Evolutionary conservation across 2,113 vertebrate genomes (phyloP).

Genomic region (Capreolus pygargus): DNA sequence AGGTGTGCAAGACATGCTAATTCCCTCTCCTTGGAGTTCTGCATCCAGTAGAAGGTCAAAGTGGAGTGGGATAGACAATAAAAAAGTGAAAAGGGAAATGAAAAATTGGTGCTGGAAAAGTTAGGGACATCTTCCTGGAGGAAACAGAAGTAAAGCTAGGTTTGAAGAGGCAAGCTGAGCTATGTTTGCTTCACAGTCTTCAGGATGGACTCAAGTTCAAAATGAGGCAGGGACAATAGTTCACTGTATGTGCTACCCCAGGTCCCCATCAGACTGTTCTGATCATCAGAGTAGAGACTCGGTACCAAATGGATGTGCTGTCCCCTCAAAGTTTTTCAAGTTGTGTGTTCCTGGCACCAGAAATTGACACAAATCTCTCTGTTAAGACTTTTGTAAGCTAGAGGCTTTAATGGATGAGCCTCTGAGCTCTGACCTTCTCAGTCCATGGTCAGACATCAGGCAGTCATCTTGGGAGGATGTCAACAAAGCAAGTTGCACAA

Average conservation of each 20-base stretch:
- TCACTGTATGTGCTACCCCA: neutral
- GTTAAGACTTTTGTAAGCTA: neutral
- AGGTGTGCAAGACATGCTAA: neutral
- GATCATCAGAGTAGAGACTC: neutral
- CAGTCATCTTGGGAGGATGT: neutral
- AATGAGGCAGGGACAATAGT: neutral
- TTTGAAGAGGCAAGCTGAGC: neutral
- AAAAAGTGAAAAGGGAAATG: neutral
- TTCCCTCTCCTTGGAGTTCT: neutral
- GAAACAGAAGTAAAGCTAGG: neutral
- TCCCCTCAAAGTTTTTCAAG: neutral
- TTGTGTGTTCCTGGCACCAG: neutral
- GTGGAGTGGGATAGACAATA: neutral
- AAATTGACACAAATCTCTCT: neutral
- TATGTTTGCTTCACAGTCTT: neutral
- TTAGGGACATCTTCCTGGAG: neutral
- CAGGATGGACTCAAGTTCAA: neutral
- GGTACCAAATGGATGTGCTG: neutral
- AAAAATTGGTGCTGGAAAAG: neutral
- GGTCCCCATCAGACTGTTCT: neutral
- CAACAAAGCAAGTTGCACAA: neutral
- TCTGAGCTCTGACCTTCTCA: neutral
- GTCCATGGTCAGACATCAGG: neutral
- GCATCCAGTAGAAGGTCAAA: neutral
- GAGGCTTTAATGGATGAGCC: neutral